Percentiles rank a stretch among this genome's conserved stretches.
Evolutionary conservation across 1,140 invertebrate genomes (phyloP).

Genomic region (Orchestia grillus): DNA sequence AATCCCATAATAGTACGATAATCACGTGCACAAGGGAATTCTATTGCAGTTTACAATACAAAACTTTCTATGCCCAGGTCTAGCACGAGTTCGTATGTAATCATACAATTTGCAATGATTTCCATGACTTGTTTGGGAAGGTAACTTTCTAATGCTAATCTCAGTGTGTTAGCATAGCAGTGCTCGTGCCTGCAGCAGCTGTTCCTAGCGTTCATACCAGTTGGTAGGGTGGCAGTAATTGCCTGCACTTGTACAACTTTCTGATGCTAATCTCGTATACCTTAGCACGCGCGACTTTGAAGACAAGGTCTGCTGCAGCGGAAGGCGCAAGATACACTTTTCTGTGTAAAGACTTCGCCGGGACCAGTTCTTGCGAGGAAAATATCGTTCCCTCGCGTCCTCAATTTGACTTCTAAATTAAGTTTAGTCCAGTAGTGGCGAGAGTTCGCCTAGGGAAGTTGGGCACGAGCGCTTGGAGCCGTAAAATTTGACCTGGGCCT

Average conservation of each 20-base stretch:
- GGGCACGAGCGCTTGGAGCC: neutral
- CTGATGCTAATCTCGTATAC: neutral
- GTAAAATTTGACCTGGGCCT: neutral
- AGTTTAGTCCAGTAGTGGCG: neutral
- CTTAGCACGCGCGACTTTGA: neutral
- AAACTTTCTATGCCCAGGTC: too few species aligned
- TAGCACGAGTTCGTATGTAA: too few species aligned
- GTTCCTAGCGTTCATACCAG: neutral
- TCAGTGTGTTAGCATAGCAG: neutral
- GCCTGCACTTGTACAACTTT: neutral
- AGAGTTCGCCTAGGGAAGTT: neutral
- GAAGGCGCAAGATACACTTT: neutral
- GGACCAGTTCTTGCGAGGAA: neutral
- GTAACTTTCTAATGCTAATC: neutral
- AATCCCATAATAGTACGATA: too few species aligned
- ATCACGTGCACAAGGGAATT: too few species aligned
- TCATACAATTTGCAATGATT: too few species aligned
- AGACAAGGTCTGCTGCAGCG: neutral
- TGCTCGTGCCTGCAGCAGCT: too few species aligned
- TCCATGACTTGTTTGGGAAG: too few species aligned
- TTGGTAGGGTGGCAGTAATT: neutral
- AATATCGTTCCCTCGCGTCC: neutral
- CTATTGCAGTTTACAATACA: too few species aligned
- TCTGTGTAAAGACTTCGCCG: neutral
- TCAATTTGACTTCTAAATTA: slow-evolving; percentile 10